These are phyloP conservation scores for Tridacna gigas DNA, from an alignment of 2,888 invertebrate species.

Conservation along the genomic window DNA sequence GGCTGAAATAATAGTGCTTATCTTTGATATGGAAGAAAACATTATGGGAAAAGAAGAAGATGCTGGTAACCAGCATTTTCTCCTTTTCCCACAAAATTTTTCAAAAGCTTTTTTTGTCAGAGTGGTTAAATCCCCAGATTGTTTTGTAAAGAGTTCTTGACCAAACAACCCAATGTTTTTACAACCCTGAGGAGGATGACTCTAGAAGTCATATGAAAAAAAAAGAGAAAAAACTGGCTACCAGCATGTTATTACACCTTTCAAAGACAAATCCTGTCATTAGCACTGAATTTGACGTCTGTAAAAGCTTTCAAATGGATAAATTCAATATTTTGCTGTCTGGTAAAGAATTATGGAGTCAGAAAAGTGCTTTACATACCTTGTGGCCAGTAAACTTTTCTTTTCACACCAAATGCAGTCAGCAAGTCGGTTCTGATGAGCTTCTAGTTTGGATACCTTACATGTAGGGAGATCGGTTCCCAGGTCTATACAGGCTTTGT, in stretches of 20 bases:
- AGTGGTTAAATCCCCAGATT: too few species aligned
- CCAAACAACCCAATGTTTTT: too few species aligned
- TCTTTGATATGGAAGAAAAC: not conserved
- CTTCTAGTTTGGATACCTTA: slow-evolving; percentile 85
- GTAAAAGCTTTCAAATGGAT: too few species aligned
- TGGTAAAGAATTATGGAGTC: not conserved
- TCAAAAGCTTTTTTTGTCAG: not conserved
- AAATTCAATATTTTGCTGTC: not conserved
- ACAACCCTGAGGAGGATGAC: too few species aligned
- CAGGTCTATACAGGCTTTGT: slow-evolving; percentile 84
- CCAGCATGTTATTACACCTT: too few species aligned
- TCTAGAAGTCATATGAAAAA: too few species aligned
- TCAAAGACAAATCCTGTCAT: not conserved
- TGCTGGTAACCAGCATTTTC: not conserved
- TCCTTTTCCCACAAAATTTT: not conserved
- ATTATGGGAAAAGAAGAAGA: not conserved
- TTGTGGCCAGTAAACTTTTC: slow-evolving; percentile 86
- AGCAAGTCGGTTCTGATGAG: slow-evolving; percentile 87
- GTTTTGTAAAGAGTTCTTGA: too few species aligned
- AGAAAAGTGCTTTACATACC: slow-evolving; percentile 76
- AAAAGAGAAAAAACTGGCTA: too few species aligned
- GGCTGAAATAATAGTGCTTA: not conserved
- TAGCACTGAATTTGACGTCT: not conserved
- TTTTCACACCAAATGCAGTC: slow-evolving; percentile 86
- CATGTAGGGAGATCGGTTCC: slow-evolving; percentile 85